Evolutionary conservation across 1,140 invertebrate genomes (phyloP).

Genomic region (Elymnias hypermnestra): DNA sequence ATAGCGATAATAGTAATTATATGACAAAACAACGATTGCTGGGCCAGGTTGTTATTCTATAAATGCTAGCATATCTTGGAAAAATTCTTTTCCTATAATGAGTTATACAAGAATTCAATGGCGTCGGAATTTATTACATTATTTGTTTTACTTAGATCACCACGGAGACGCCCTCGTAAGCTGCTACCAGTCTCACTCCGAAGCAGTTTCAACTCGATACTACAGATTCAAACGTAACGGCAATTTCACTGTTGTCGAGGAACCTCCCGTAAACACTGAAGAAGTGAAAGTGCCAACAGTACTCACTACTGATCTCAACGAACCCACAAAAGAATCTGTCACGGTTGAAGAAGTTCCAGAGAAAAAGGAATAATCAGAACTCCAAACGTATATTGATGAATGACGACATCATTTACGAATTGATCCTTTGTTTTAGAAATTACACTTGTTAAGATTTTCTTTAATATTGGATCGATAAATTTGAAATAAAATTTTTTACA

Average conservation of each 20-base stretch:
- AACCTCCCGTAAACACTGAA: slow-evolving; percentile 11
- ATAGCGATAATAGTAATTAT: no score
- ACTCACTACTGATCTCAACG: slow-evolving; percentile 21
- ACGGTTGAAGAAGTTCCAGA: slow-evolving; percentile 19
- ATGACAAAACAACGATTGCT: no score
- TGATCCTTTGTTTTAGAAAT: slow-evolving; percentile 22
- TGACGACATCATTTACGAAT: slow-evolving; percentile 8
- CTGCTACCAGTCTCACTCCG: slow-evolving; percentile 60
- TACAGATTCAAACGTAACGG: slow-evolving; percentile 63
- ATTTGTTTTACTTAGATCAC: no score
- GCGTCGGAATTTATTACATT: no score
- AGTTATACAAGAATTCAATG: no score
- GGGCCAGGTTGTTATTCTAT: no score
- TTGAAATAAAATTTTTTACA: slow-evolving; percentile 14
- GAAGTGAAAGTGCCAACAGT: slow-evolving; percentile 7
- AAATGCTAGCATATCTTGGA: no score
- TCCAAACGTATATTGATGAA: background rate
- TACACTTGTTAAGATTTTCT: slow-evolving; percentile 6
- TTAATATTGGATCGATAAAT: slow-evolving; percentile 23
- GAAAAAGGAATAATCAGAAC: slow-evolving; percentile 29
- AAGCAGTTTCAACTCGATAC: slow-evolving; percentile 49
- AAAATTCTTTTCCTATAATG: no score
- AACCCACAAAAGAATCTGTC: slow-evolving; percentile 10
- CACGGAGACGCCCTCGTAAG: slow-evolving; percentile 61
- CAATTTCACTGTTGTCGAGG: slow-evolving; percentile 33